phyloP scores from a whole-genome alignment of 2,113 vertebrate genomes.

The Brachionichthys hirsutus region DNA sequence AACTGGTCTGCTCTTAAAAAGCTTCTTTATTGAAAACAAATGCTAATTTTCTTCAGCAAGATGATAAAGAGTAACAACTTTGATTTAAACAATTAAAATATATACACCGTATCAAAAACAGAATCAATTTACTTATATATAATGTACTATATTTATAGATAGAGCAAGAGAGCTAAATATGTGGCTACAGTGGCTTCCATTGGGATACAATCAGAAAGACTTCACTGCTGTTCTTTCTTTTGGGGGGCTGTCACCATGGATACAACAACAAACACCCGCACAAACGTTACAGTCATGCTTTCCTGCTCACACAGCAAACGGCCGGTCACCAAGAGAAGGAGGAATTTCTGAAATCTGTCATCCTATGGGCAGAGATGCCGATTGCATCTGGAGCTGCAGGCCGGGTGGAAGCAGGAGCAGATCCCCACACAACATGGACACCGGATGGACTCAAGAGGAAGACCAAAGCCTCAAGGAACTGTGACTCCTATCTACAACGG shows the following conservation, averaged over 20 bases:
- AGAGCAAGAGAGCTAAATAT: too few species aligned
- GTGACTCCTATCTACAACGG: constrained; percentile 80
- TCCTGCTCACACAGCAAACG: constrained; percentile 12
- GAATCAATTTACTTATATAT: too few species aligned
- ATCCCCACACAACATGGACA: constrained; percentile 44
- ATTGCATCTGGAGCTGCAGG: constrained; percentile 66
- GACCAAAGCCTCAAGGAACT: constrained; percentile 18
- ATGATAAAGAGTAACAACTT: too few species aligned
- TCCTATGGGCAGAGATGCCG: constrained; percentile 57
- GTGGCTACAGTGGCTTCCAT: too few species aligned
- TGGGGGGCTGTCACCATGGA: constrained; percentile 63
- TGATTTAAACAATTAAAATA: too few species aligned
- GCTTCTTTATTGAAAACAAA: constrained; percentile 1
- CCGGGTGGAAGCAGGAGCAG: constrained; percentile 38
- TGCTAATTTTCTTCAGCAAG: not conserved
- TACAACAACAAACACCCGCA: constrained; percentile 74
- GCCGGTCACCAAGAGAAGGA: constrained; percentile 8
- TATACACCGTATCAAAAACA: too few species aligned
- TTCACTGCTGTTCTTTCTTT: constrained; percentile 29
- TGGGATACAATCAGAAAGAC: not conserved
- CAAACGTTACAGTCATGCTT: constrained; percentile 34
- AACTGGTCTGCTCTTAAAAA: constrained; percentile 18
- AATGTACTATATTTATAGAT: too few species aligned
- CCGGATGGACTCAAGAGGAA: constrained; percentile 51
- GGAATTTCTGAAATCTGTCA: constrained; percentile 20